Percentiles rank a stretch among this genome's conserved stretches.
phyloP scores from a whole-genome alignment of 53 echinoderm and acorn worm genomes.

The Hippasteria phrygiana region DNA sequence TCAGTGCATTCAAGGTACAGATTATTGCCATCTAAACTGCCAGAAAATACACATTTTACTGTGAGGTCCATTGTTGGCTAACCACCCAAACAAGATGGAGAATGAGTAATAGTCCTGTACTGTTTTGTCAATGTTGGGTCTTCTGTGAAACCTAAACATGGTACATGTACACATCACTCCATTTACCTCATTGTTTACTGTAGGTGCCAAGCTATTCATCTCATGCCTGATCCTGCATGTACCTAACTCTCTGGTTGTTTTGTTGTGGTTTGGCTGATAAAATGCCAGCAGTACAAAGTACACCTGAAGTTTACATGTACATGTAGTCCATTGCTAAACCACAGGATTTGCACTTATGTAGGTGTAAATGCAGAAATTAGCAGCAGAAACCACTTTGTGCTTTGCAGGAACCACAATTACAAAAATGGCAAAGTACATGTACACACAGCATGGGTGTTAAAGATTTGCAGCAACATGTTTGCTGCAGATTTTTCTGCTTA shows the following conservation, averaged over 20 bases:
- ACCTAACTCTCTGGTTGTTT: neutral
- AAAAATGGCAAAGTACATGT: neutral
- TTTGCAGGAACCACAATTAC: neutral
- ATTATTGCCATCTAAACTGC: too few relatives aligned
- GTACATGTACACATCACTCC: neutral
- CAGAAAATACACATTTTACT: too few relatives aligned
- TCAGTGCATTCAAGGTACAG: too few relatives aligned
- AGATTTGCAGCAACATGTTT: too few relatives aligned
- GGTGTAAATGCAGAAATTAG: neutral
- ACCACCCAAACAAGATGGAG: too few relatives aligned
- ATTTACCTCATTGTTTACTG: slow-evolving; percentile 1
- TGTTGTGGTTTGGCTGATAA: neutral
- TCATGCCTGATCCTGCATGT: neutral
- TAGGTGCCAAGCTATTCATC: neutral
- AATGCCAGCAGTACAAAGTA: neutral
- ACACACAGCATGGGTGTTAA: too few relatives aligned
- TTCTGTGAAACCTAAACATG: neutral
- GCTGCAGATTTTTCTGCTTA: too few relatives aligned
- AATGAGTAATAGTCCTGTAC: too few relatives aligned
- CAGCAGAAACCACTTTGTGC: neutral
- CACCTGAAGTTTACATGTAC: neutral
- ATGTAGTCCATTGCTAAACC: neutral
- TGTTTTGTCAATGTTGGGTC: too few relatives aligned
- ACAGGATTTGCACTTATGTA: neutral
- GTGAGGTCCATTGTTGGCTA: too few relatives aligned